A percentile compares a stretch with the other conserved stretches of the same genome.
These are phyloP conservation scores for Patiria miniata DNA, from an alignment of 35 echinoderm and acorn worm genomes.

Conservation along the genomic window DNA sequence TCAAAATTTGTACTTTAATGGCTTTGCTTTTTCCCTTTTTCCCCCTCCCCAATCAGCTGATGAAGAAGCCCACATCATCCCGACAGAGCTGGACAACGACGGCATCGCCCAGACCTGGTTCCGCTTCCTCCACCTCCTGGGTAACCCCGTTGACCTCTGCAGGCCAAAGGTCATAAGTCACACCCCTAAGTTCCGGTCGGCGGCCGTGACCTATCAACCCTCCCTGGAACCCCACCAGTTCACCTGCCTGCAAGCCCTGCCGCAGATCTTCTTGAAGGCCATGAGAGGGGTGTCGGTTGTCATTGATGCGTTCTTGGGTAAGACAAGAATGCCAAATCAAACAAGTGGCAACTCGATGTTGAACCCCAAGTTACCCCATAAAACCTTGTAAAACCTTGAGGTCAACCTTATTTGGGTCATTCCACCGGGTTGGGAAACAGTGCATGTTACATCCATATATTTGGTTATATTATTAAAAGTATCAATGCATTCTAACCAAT, in stretches of 20 bases:
- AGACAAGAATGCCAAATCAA: too few species aligned
- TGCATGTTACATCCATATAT: too few species aligned
- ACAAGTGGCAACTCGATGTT: neutral
- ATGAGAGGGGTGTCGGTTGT: constrained; percentile 91
- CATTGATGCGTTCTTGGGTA: constrained; percentile 94
- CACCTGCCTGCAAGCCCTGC: constrained; percentile 82
- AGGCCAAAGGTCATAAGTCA: constrained; percentile 79
- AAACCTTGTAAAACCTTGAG: too few species aligned
- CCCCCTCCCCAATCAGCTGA: constrained; percentile 40
- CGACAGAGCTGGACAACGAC: constrained; percentile 82
- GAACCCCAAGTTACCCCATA: neutral
- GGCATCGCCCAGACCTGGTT: constrained; percentile 94
- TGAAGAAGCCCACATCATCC: constrained; percentile 82
- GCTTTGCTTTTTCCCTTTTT: too few species aligned
- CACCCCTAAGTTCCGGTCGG: constrained; percentile 81
- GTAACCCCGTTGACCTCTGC: constrained; percentile 94
- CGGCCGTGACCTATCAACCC: constrained; percentile 63
- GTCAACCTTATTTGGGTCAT: too few species aligned
- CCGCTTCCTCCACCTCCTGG: constrained; percentile 86
- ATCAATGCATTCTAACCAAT: too few species aligned
- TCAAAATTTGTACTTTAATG: too few species aligned
- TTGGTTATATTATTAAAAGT: too few species aligned
- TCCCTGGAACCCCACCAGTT: constrained; percentile 78
- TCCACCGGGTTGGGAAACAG: too few species aligned
- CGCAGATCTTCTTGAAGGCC: constrained; percentile 84